Evolutionary conservation across 2,888 invertebrate genomes (phyloP).

Genomic region (Eupithecia dodoneata): DNA sequence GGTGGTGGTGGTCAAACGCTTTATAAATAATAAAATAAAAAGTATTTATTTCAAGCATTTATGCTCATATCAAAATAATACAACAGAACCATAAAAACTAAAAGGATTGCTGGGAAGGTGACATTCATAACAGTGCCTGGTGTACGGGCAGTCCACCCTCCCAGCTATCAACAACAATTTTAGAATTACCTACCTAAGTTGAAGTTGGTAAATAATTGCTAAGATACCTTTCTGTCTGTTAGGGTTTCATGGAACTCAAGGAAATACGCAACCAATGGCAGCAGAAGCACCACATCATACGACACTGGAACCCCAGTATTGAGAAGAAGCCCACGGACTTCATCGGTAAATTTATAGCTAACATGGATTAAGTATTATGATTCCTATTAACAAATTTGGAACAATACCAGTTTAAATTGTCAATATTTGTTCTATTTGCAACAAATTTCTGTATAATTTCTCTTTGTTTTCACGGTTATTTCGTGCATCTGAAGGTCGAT

Average conservation of each 20-base stretch:
- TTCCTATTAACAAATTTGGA: background rate
- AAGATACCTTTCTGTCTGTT: conserved; percentile 23
- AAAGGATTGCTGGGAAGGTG: no score
- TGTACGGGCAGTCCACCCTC: no score
- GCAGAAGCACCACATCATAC: conserved; percentile 93
- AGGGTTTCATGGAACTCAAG: conserved; percentile 97
- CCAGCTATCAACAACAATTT: no score
- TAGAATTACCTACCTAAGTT: no score
- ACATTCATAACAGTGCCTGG: no score
- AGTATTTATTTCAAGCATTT: no score
- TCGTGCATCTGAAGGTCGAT: background rate
- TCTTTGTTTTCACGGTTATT: background rate
- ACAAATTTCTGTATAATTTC: background rate
- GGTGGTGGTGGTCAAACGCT: no score
- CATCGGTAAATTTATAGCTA: conserved; percentile 92
- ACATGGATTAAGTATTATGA: conserved; percentile 54
- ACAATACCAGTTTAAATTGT: background rate
- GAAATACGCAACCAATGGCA: conserved; percentile 94
- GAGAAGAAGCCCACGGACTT: conserved; percentile 94
- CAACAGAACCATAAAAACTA: no score
- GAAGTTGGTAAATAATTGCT: no score
- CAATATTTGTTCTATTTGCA: background rate
- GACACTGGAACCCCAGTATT: conserved; percentile 90
- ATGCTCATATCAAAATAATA: no score
- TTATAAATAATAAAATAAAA: no score